Evolutionary conservation across 2,797 vertebrate species (phyloP), one percentile per base, ranked within the genome.

Genomic region (Tamandua tetradactyla): DNA sequence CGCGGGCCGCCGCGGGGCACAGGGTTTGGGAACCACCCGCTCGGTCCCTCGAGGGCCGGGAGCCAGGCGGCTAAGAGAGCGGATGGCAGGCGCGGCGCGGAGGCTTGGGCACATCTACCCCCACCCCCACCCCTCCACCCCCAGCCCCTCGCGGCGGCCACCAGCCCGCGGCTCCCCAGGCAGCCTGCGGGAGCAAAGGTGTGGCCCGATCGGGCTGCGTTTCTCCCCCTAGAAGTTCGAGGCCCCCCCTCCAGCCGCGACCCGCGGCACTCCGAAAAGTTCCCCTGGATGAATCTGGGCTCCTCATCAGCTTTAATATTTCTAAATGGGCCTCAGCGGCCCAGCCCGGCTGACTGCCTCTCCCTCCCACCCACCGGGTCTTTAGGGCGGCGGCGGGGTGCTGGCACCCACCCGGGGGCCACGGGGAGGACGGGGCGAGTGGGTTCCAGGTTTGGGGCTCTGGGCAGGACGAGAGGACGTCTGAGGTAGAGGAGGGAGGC

Each of bases 391-490:
- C 92, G 42, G 23, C 85, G 10, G 62, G 78, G 75, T 64, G 89
- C 76, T 44, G 3, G 80, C 82, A 61, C 74, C 82, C 37, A 35
- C 57, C 18, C 55, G 75, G 42, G 79, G 76, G 64, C 76, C 37
- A 13, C 40, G 7, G 59, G 52, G 44, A 75, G 0, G 30, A 72
- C 55, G 7, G 64, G 52, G 52, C 75, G 1, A 23, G 55, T 62
- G 74, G 61, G 49, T 80, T 87, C 37, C 52, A 84, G 91, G 72
- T 64, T 86, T 17, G 11, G 17, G 30, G 66, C 32, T 68, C 27
- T 3, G 81, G 71, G 88, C 92, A 91, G 94, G 94, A 93, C 93
- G 61, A 61, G 52, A 40, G 30, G 30, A 96, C 91, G 86, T 89
- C 66, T n/a, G 42, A 76, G 75, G 44, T 11, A 23, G 23, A 49